Percentiles rank a stretch among this genome's conserved stretches.
These are phyloP conservation scores for Synergus gifuensis DNA, from an alignment of 2,888 invertebrate genomes.

Conservation along the genomic window DNA sequence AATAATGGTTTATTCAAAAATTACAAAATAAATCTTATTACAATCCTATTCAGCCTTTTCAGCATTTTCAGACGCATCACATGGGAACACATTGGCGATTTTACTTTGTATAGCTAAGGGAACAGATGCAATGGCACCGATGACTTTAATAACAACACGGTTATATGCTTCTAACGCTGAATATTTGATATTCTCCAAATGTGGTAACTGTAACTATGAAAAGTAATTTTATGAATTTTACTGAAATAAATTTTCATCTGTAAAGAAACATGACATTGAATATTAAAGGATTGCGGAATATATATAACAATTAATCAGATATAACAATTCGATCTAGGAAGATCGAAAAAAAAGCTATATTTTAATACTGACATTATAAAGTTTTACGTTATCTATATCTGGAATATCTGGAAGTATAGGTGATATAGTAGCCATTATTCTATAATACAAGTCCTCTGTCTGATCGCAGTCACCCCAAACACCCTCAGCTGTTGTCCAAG, in stretches of 20 bases:
- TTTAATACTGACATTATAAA: background rate
- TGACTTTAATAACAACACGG: constrained; percentile 55
- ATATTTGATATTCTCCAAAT: constrained; percentile 58
- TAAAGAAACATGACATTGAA: background rate
- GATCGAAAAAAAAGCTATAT: too few relatives aligned
- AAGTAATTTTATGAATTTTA: background rate
- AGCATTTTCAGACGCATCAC: constrained; percentile 46
- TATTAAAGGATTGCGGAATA: too few relatives aligned
- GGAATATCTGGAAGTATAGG: constrained; percentile 47
- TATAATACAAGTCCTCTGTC: constrained; percentile 74
- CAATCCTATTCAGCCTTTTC: background rate
- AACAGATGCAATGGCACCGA: constrained; percentile 57
- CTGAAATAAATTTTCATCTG: background rate
- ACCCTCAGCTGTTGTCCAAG: constrained; percentile 76
- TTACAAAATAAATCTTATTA: too few relatives aligned
- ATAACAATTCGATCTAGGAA: too few relatives aligned
- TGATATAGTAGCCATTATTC: constrained; percentile 59
- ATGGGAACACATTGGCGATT: constrained; percentile 52
- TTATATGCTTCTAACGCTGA: constrained; percentile 63
- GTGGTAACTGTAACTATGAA: constrained; percentile 60
- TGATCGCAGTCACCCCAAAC: constrained; percentile 77
- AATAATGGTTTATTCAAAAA: too few relatives aligned
- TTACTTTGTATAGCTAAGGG: constrained; percentile 55
- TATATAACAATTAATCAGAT: too few relatives aligned
- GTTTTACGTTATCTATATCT: constrained; percentile 53